phyloP scores from a whole-genome alignment of 2,888 invertebrate genomes.

The Drosophila antonietae region DNA sequence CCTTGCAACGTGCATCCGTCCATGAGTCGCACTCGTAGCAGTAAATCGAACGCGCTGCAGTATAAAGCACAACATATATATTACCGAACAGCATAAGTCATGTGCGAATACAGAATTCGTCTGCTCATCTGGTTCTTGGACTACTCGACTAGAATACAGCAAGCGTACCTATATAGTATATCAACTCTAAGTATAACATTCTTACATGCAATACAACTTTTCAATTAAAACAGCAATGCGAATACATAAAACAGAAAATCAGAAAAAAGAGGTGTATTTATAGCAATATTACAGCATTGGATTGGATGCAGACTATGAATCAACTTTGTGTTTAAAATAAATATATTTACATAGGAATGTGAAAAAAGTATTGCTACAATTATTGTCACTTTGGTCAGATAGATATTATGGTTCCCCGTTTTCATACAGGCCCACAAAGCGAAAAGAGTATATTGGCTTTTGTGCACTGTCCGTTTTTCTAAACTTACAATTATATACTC shows the following conservation, averaged over 20 bases:
- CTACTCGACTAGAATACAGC: conserved; percentile 27
- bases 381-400: neutral
- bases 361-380: neutral
- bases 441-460: neutral
- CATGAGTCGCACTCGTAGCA: conserved; percentile 98
- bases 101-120: neutral
- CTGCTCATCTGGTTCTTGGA: conserved; percentile 12
- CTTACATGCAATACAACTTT: neutral
- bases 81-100: conserved; percentile 18
- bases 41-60: conserved; percentile 93
- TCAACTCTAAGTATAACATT: neutral
- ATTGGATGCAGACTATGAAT: neutral
- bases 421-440: neutral
- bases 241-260: neutral
- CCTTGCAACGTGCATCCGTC: conserved; percentile 94
- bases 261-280: neutral
- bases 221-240: neutral
- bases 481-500: neutral
- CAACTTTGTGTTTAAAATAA: neutral
- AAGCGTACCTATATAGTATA: conserved; percentile 12
- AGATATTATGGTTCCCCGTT: neutral
- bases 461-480: neutral
- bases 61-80: conserved; percentile 43
- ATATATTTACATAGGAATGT: neutral
- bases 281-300: conserved; percentile 2